These are phyloP conservation scores for Chelonoidis abingdonii DNA, from an alignment of 2,113 vertebrate species.

Conservation along the genomic window DNA sequence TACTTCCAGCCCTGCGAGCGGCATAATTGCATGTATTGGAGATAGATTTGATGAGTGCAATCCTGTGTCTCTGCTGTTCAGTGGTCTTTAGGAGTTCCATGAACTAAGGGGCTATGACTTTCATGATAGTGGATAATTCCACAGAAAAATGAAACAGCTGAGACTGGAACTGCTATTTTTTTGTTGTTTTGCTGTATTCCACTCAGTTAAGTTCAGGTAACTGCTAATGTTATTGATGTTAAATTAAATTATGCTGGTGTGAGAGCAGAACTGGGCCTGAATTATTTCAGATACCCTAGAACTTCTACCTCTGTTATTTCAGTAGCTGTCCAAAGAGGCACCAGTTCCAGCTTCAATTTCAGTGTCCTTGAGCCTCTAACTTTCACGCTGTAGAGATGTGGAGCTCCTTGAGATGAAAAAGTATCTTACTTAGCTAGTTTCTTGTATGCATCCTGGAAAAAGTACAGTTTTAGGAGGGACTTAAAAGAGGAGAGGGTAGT, in stretches of 20 bases:
- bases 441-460: constrained; percentile 18
- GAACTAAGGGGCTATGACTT: constrained; percentile 45
- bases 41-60: constrained; percentile 34
- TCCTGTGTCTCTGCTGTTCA: background rate
- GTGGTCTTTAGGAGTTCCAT: constrained; percentile 44
- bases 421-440: constrained; percentile 2
- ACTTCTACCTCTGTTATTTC: constrained; percentile 39
- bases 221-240: constrained; percentile 28
- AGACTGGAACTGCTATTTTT: constrained; percentile 14
- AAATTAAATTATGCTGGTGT: background rate
- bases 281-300: background rate
- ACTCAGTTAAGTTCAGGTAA: constrained; percentile 23
- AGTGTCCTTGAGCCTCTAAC: background rate
- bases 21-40: background rate
- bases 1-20: too few species aligned
- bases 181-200: background rate
- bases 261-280: background rate
- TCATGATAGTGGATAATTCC: constrained; percentile 55
- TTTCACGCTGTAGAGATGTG: background rate
- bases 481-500: constrained; percentile 15
- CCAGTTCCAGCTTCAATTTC: background rate
- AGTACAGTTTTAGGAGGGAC: background rate
- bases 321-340: background rate
- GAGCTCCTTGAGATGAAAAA: background rate
- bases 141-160: constrained; percentile 63